Base-by-base conservation (phyloP, 2,113 vertebrate genomes). In the Epinephelus lanceolatus region DNA sequence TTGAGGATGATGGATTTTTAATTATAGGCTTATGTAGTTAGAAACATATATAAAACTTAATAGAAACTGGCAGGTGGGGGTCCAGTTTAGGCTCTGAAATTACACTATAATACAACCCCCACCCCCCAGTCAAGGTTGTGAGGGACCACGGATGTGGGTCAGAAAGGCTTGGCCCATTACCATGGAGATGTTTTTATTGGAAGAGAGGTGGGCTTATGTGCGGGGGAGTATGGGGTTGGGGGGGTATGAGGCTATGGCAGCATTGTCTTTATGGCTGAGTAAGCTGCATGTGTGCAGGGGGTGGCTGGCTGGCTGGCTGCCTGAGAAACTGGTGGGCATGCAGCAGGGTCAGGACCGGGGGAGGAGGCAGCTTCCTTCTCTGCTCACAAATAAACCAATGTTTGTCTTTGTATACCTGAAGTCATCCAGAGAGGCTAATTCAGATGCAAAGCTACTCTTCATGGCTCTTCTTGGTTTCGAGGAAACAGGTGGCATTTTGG, bases 181-280 rank as follows among this genome's bases (percentile, higher is more conserved):
- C 91, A 95, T 94, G 93, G 94, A 79, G 91, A 95, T 81, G 86
- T 86, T 92, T 91, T 94, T 93, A 88, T 92, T 93, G 81, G 84
- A 88, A 91, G 87, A 82, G 76, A 79, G 72, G 76, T 77, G 66
- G 76, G 88, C 59, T 85, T 86, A 62, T 45, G 27, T 83, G 77
- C 52, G 63, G 82, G 87, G 84, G 80, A 59, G 81, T 76, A 70
- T 9, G 25, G 21, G 55, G n/a, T 1, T 37, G 33, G 66, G 59
- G 71, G 80, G 65, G 5, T 59, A 63, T 76, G 84, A 69, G 76
- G 86, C 82, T 78, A 55, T 68, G 60, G 84, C 76, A n/a, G 83
- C 80, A 92, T 91, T 94, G 93, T 88, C 84, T 95, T 92, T 91
- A 68, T 92, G 92, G 89, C 89, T 92, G 92, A 92, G 87, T 93